phyloP scores from a whole-genome alignment of 2,113 vertebrate genomes.

The Phalacrocorax aristotelis region DNA sequence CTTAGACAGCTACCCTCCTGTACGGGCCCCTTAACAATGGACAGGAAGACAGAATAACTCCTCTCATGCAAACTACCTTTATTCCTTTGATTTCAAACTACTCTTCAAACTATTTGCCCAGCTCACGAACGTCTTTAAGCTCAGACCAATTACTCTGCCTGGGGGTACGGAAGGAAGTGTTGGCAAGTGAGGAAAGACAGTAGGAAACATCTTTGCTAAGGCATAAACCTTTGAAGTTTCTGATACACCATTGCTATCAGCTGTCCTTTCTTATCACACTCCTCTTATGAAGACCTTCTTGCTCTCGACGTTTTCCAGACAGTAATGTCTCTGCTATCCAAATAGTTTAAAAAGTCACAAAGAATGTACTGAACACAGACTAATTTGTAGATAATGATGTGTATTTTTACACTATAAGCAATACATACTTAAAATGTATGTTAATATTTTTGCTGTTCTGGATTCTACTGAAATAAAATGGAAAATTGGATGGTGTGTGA shows the following conservation, averaged over 20 bases:
- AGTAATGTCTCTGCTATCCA: not conserved
- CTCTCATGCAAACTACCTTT: not conserved
- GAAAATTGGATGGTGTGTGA: not conserved
- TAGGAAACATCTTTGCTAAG: not conserved
- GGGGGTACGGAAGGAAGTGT: not conserved
- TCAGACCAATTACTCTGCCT: constrained; percentile 37
- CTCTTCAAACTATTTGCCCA: constrained; percentile 31
- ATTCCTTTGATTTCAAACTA: constrained; percentile 31
- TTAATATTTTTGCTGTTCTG: not conserved
- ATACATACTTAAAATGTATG: not conserved
- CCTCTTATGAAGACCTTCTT: not conserved
- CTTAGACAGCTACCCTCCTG: not conserved
- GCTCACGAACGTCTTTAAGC: not conserved
- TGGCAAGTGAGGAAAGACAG: not conserved
- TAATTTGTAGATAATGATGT: not conserved
- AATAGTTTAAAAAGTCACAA: not conserved
- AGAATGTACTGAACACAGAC: not conserved
- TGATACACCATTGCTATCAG: not conserved
- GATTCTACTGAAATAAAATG: not conserved
- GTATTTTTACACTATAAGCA: not conserved
- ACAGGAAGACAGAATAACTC: not conserved
- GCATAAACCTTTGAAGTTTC: not conserved
- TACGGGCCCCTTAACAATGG: not conserved
- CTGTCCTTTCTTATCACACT: not conserved
- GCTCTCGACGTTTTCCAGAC: not conserved